A percentile compares a stretch with the other conserved stretches of the same genome.
Evolutionary conservation across 2,113 vertebrate genomes (phyloP).

Genomic region (Sardina pilchardus): DNA sequence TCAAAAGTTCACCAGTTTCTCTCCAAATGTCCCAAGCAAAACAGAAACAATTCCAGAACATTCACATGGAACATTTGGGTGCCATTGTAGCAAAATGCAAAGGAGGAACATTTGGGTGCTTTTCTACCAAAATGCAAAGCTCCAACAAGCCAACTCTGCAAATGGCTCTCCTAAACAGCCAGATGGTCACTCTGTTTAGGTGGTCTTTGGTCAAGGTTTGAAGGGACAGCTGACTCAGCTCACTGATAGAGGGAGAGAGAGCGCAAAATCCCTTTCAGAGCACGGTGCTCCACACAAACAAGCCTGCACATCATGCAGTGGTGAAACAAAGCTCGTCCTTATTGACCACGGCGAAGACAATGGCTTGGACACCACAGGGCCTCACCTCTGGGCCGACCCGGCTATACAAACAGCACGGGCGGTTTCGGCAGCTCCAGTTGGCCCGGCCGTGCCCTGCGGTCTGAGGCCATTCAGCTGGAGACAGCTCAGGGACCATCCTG

Average conservation of each 20-base stretch:
- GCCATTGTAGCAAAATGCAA: background rate
- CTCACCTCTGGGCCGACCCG: constrained; percentile 16
- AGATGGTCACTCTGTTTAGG: constrained; percentile 65
- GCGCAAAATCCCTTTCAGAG: constrained; percentile 40
- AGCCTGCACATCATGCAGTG: constrained; percentile 28
- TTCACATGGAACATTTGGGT: background rate
- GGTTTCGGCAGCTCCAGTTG: constrained; percentile 22
- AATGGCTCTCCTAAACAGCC: constrained; percentile 28
- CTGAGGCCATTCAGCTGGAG: constrained; percentile 21
- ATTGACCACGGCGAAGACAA: constrained; percentile 29
- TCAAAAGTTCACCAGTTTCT: background rate
- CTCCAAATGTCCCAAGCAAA: background rate
- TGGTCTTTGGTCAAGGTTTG: constrained; percentile 32
- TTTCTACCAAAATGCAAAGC: constrained; percentile 15
- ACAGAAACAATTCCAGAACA: background rate
- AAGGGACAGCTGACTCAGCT: constrained; percentile 55
- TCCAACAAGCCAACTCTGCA: background rate
- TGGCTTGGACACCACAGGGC: background rate
- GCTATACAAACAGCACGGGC: constrained; percentile 37
- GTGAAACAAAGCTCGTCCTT: constrained; percentile 13
- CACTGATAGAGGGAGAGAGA: constrained; percentile 20
- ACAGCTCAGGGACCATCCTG: constrained; percentile 24
- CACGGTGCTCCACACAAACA: constrained; percentile 44
- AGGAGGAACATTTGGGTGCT: background rate
- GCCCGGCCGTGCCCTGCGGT: background rate